Conservation (phyloP, 2,888 invertebrate genomes). For the Chloroclysta siterata region DNA sequence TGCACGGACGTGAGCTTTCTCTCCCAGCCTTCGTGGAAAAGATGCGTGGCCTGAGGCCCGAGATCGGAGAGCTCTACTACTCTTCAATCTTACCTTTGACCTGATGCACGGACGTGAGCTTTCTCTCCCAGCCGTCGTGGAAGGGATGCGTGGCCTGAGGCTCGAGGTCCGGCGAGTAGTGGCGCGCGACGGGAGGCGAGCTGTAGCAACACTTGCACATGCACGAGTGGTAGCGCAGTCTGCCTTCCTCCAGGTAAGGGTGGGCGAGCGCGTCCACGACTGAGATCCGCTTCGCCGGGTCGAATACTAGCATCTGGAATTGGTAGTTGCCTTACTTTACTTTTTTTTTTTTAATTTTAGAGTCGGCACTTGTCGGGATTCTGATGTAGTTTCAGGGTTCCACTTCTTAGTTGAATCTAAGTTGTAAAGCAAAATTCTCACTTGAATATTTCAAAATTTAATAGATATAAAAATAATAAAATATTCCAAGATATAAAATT, state of each 20-base stretch:
- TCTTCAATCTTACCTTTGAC: constrained; percentile 92
- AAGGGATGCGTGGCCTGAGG: constrained; percentile 95
- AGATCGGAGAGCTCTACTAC: too few relatives aligned
- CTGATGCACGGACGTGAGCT: constrained; percentile 95
- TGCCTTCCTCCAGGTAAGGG: constrained; percentile 98
- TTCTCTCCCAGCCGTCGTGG: constrained; percentile 98
- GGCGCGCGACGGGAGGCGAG: constrained; percentile 85
- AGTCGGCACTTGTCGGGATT: too few relatives aligned
- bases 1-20: constrained; percentile 75
- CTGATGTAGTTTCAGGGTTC: too few relatives aligned
- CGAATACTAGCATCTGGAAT: constrained; percentile 98
- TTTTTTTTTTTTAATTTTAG: too few relatives aligned
- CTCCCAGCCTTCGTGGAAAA: too few relatives aligned
- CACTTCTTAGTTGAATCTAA: too few relatives aligned
- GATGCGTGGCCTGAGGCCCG: too few relatives aligned
- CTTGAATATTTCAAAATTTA: too few relatives aligned
- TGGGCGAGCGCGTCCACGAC: constrained; percentile 98
- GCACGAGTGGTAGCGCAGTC: constrained; percentile 99
- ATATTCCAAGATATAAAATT: too few relatives aligned
- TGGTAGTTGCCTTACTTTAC: neutral
- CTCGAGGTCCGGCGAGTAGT: constrained; percentile 96
- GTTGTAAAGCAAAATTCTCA: too few relatives aligned
- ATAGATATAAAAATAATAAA: too few relatives aligned
- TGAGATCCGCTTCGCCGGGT: constrained; percentile 98
- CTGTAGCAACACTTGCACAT: constrained; percentile 99